Evolutionary conservation across 1,140 invertebrate genomes (phyloP).

Genomic region (Acromyrmex charruanus): DNA sequence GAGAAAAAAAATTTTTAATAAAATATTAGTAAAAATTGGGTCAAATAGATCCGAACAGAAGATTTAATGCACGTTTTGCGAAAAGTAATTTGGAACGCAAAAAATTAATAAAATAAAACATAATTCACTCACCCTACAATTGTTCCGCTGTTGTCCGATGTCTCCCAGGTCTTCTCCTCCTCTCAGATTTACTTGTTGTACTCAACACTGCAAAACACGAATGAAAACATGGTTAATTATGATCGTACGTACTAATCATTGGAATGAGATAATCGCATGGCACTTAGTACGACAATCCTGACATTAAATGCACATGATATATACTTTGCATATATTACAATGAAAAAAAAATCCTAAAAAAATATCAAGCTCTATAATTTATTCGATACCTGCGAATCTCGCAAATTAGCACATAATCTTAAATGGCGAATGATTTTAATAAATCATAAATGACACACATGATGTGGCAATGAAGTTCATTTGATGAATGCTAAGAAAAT

Average conservation of each 20-base stretch:
- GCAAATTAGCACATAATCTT: background rate
- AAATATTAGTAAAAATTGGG: too few relatives aligned
- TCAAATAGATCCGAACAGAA: too few relatives aligned
- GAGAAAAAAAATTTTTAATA: too few relatives aligned
- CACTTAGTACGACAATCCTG: background rate
- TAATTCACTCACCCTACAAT: background rate
- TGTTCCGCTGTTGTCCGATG: background rate
- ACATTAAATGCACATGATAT: background rate
- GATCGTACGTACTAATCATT: background rate
- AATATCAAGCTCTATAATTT: background rate
- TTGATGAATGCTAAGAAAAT: too few relatives aligned
- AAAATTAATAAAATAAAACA: background rate
- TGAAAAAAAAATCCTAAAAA: background rate
- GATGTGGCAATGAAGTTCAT: too few relatives aligned
- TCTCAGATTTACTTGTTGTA: background rate
- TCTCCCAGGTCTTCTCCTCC: background rate
- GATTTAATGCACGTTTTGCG: background rate
- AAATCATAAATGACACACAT: background rate
- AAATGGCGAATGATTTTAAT: background rate
- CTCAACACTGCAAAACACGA: background rate
- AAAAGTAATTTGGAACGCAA: background rate
- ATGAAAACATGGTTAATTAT: slow-evolving; percentile 15
- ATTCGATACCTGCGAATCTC: background rate
- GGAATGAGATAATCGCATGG: background rate
- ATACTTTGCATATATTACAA: background rate